Evolutionary conservation across 1,140 invertebrate species (phyloP), one percentile per base, ranked within the genome.

Genomic region (Brachionus rotundiformis): DNA sequence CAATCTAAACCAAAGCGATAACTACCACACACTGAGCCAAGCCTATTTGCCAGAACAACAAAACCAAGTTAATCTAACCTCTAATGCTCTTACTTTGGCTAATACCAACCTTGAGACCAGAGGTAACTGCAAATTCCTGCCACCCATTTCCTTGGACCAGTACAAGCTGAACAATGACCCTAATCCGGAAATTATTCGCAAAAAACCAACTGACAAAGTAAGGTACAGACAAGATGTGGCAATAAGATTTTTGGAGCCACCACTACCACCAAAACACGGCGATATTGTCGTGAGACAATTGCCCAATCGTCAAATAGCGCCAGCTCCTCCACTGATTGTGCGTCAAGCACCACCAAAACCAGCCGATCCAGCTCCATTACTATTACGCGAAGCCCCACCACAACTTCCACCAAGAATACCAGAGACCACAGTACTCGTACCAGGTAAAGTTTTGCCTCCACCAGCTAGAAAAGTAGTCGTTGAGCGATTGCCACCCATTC

Each of bases 171-270:
- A 68, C 31, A 33, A 81, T 41, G 79, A 81, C 23, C 79, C 79
- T 8, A 81, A 81, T 39, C 79, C 79, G 23, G 54, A 81, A 65
- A 71, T 81, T 13, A 81, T 81, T 13, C 79, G 79, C 16, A 77
- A 77, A 16, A 23, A 77, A 16, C 29, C 44, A 29, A 11, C 27
- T 41, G 80, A 47, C 16, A 47, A 81, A 47, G 27, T 63, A 1
- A 23, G 33, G 23, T 27, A 44, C 33, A 31, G n/a, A 27, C 81
- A 82, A 61, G 63, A 73, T 13, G 54, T 82, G 44, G 36, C 41
- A 13, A 36, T 73, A 11, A 36, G 81, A 5, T 82, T 59, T 59
- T 54, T 82, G 7, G 33, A 82, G 36, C 81, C 81, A 29, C 81
- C 81, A 39, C 11, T 10, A 27, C 63, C 54, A 23, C 81, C 81